Evolutionary conservation across 2,113 vertebrate genomes (phyloP), one percentile per base, ranked within the genome.

Genomic region (Onychostoma macrolepis): DNA sequence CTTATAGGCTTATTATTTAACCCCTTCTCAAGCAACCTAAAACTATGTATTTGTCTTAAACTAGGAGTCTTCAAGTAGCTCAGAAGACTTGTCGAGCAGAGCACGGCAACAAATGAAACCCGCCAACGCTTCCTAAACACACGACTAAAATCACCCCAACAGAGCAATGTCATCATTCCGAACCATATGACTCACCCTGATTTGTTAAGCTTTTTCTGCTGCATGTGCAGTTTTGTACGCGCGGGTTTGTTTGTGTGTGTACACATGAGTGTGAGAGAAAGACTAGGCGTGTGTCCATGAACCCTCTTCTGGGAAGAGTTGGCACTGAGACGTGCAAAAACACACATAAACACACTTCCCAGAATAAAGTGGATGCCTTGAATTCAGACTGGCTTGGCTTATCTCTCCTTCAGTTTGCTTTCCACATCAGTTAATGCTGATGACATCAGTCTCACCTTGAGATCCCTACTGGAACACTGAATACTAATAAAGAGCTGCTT

Each of bases 401-500:
- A 93, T 92, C 86, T 33, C 84, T 71, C 19, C 85, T 4, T 86
- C 61, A 87, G 79, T 85, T 89, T 87, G 81, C 87, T 85, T 91
- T 89, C 24, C 53, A 78, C 89, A 89, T 87, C 69, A 79, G 69
- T 82, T 69, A 41, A 90, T 86, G 79, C 89, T 79, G 24, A 90
- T 92, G 83, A 93, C 89, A 91, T 93, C 90, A 91, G 77, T 36
- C 43, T 92, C 90, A 93, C 90, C 90, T 89, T 88, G 89, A 87
- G 50, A 56, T 63, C 48, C n/a, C 33, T 33, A 1, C 5, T 50
- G 38, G 58, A 26, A 30, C 77, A 50, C 69, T 38, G 38, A 85
- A 79, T 58, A 48, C 87, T 36, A 75, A 86, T 48, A 45, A 36
- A 74, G 26, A 30, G 6, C 26, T 48, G 80, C 36, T 78, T 71